Evolutionary conservation across 2,113 vertebrate genomes (phyloP).

Genomic region (Antennarius striatus): DNA sequence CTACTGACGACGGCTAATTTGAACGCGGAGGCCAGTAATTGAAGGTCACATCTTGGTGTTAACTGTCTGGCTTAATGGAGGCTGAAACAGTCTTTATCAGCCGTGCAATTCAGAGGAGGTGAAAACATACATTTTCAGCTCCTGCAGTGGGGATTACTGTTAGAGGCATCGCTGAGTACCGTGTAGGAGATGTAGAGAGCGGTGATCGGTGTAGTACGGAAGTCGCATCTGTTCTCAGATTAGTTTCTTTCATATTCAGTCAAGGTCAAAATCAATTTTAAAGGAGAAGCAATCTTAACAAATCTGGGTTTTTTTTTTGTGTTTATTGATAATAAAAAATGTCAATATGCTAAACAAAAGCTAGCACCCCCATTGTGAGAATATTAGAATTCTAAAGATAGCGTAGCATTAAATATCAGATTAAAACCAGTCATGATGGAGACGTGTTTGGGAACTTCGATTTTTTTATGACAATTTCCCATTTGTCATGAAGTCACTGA

Average conservation of each 20-base stretch:
- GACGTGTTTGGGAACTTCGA: no score
- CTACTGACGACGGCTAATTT: slow-evolving; percentile 45
- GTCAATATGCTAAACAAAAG: no score
- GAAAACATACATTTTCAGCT: slow-evolving; percentile 18
- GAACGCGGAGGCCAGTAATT: slow-evolving; percentile 48
- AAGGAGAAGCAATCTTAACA: slow-evolving; percentile 16
- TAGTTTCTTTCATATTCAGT: slow-evolving; percentile 2
- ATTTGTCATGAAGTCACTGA: no score
- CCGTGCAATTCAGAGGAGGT: slow-evolving; percentile 11
- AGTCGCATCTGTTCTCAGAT: slow-evolving; percentile 21
- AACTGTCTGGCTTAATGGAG: slow-evolving; percentile 57
- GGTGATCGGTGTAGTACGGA: background rate
- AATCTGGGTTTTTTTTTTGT: background rate
- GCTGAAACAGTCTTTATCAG: slow-evolving; percentile 26
- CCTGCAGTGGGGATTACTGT: background rate
- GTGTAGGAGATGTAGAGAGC: background rate
- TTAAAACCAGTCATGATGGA: no score
- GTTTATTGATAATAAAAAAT: no score
- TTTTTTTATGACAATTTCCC: no score
- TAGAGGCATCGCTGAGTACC: background rate
- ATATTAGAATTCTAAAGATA: no score
- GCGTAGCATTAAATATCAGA: no score
- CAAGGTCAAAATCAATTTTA: slow-evolving; percentile 1
- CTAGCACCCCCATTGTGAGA: no score
- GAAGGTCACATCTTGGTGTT: slow-evolving; percentile 71